Conservation (phyloP, 2,888 invertebrate species). For the Caenorhabditis imperialis region DNA sequence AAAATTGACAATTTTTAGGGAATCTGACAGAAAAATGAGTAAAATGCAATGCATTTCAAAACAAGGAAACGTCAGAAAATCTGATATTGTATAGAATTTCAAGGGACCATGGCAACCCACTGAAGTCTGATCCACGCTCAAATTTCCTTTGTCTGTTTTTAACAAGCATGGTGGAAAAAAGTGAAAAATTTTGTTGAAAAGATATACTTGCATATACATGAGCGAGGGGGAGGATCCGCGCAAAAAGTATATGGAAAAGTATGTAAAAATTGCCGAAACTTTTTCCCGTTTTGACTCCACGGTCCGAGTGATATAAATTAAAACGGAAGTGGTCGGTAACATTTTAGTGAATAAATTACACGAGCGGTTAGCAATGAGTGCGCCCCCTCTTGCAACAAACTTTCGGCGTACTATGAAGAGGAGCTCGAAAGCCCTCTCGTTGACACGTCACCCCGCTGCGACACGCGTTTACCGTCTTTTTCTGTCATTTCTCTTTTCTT, state of each 20-base stretch:
- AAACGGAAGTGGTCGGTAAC: conserved; percentile 1
- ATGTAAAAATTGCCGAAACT: no score
- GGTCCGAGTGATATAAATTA: conserved; percentile 8
- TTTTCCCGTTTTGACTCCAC: background rate
- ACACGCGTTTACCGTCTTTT: conserved; percentile 37
- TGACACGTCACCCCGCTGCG: conserved; percentile 37
- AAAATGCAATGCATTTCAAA: background rate
- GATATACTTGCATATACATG: conserved; percentile 38
- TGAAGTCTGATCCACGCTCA: no score
- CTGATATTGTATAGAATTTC: conserved; percentile 35
- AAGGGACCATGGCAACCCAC: conserved; percentile 23
- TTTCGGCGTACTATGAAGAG: conserved; percentile 32
- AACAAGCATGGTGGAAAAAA: no score
- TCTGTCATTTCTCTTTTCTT: conserved; percentile 12
- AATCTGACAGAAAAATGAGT: background rate
- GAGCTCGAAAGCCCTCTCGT: background rate
- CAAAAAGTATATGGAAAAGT: conserved; percentile 1
- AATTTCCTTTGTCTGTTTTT: no score
- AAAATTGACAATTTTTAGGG: conserved; percentile 38
- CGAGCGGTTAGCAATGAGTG: background rate
- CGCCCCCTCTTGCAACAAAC: conserved; percentile 13
- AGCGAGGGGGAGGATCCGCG: conserved; percentile 22
- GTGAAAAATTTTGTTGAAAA: conserved; percentile 26
- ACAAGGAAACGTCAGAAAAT: conserved; percentile 41
- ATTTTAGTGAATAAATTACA: conserved; percentile 19